Percentiles rank a stretch among this genome's conserved stretches.
Conservation (phyloP, 2,113 vertebrate genomes). For the Dasypus novemcinctus region DNA sequence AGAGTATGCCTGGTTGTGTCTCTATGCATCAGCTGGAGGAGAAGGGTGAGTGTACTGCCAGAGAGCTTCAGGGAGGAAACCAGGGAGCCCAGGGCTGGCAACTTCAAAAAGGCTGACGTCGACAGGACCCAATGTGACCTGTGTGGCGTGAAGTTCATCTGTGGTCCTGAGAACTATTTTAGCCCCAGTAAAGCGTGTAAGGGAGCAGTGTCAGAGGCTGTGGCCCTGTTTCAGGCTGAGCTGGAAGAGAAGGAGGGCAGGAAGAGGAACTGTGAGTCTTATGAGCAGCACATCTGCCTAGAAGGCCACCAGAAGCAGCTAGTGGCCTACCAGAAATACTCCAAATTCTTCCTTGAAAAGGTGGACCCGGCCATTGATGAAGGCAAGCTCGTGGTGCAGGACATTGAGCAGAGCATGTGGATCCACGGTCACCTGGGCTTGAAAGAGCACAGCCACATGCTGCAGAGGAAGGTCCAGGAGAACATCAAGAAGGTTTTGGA, state of each 20-base stretch:
- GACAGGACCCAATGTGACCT: constrained; percentile 88
- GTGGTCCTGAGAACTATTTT: constrained; percentile 73
- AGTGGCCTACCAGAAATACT: constrained; percentile 80
- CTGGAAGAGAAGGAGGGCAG: constrained; percentile 58
- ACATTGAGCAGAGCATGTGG: constrained; percentile 71
- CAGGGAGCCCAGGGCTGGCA: constrained; percentile 67
- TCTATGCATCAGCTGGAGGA: constrained; percentile 81
- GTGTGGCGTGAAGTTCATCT: constrained; percentile 85
- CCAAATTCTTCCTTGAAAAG: constrained; percentile 74
- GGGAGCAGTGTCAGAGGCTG: constrained; percentile 41
- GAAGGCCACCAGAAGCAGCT: constrained; percentile 79
- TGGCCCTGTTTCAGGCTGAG: constrained; percentile 4
- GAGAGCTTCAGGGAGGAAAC: constrained; percentile 44
- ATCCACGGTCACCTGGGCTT: constrained; percentile 67
- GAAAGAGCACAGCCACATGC: constrained; percentile 80
- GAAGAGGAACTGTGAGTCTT: constrained; percentile 74
- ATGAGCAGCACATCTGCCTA: constrained; percentile 74
- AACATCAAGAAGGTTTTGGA: constrained; percentile 81
- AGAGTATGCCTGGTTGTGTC: constrained; percentile 71
- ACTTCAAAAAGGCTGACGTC: constrained; percentile 86
- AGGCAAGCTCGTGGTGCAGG: constrained; percentile 75
- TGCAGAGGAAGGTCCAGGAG: constrained; percentile 82
- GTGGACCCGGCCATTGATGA: constrained; percentile 77
- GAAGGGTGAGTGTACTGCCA: constrained; percentile 54
- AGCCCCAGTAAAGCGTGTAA: constrained; percentile 64